Percentiles rank a stretch among this genome's conserved stretches.
Evolutionary conservation across 2,888 invertebrate genomes (phyloP).

Genomic region (Crossocerus cetratus): DNA sequence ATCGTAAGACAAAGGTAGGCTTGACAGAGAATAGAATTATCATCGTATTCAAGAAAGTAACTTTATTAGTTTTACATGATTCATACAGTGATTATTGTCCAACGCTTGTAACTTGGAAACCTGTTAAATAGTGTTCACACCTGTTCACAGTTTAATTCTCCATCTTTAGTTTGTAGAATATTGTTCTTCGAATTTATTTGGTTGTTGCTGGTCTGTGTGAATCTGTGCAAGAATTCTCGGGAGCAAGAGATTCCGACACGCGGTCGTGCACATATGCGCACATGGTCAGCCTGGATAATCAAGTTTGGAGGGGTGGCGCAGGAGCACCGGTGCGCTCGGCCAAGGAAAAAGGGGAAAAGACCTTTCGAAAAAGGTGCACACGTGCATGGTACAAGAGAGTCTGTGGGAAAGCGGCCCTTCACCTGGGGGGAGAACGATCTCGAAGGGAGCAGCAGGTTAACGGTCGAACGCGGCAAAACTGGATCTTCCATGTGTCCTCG

Average conservation of each 20-base stretch:
- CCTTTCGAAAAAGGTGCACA: constrained; percentile 3
- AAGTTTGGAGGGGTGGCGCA: background rate
- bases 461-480: background rate
- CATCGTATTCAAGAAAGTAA: too few species aligned
- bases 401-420: constrained; percentile 1
- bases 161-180: too few species aligned
- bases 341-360: constrained; percentile 4
- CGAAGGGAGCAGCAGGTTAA: background rate
- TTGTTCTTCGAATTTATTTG: too few species aligned
- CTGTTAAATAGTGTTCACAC: too few species aligned
- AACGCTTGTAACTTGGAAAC: too few species aligned
- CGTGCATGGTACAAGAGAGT: background rate
- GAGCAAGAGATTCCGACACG: background rate
- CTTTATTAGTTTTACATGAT: too few species aligned
- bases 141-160: too few species aligned
- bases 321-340: background rate
- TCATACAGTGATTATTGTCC: too few species aligned
- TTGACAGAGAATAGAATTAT: too few species aligned
- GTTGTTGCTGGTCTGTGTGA: too few species aligned
- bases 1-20: too few species aligned
- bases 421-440: background rate
- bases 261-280: background rate
- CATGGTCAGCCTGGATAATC: background rate
- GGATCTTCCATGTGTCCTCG: background rate
- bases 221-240: too few species aligned